A percentile compares a stretch with the other conserved stretches of the same genome.
Evolutionary conservation across 2,888 invertebrate species (phyloP).

Genomic region (Polymixis lichenea): DNA sequence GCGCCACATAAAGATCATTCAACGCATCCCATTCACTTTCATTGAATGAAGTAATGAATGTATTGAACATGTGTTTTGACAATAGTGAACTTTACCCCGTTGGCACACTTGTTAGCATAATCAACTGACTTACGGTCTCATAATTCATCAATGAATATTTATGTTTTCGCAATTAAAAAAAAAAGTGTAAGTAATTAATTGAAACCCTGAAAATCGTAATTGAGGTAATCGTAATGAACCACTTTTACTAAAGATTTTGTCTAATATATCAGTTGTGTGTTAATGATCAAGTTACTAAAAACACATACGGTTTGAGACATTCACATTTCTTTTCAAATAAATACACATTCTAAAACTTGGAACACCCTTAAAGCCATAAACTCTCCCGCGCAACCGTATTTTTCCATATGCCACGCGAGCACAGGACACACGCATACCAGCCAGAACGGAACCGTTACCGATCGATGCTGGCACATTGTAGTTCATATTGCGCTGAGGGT

Average conservation of each 20-base stretch:
- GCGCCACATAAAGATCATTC: constrained; percentile 62
- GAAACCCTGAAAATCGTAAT: not conserved
- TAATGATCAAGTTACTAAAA: not conserved
- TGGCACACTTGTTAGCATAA: constrained; percentile 48
- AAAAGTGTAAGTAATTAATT: no score
- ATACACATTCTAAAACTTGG: not conserved
- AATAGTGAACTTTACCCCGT: constrained; percentile 33
- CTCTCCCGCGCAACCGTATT: constrained; percentile 55
- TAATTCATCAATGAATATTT: not conserved
- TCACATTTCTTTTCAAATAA: no score
- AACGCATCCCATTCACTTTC: constrained; percentile 66
- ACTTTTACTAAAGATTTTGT: not conserved
- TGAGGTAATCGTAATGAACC: no score
- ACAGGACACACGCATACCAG: constrained; percentile 51
- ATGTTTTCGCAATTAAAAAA: no score
- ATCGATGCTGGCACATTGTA: constrained; percentile 66
- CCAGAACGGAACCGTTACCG: constrained; percentile 59
- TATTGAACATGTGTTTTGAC: constrained; percentile 53
- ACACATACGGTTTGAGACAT: no score
- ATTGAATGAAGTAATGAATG: constrained; percentile 53
- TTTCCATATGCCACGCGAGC: constrained; percentile 45
- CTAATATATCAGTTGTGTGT: not conserved
- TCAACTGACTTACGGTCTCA: not conserved
- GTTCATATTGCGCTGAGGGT: constrained; percentile 32
- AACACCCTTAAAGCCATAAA: constrained; percentile 13